Evolutionary conservation across 2,888 invertebrate species (phyloP).

Genomic region (Neoaliturus tenellus): DNA sequence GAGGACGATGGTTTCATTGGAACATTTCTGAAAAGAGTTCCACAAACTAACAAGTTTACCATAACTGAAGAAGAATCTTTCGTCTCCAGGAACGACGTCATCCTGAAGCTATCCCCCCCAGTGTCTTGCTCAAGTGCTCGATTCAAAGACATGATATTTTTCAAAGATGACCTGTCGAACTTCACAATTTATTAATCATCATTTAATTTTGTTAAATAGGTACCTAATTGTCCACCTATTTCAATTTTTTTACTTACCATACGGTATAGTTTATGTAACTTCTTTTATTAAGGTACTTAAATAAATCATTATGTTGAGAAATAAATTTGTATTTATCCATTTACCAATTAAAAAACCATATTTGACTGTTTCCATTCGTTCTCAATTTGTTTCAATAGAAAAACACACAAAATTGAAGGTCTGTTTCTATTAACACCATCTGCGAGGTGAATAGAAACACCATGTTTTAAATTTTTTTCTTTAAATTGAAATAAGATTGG

Average conservation of each 20-base stretch:
- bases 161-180: constrained; percentile 59
- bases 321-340: constrained; percentile 49
- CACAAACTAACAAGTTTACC: constrained; percentile 52
- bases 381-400: constrained; percentile 50
- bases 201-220: constrained; percentile 37
- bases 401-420: constrained; percentile 37
- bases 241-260: constrained; percentile 44
- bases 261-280: constrained; percentile 51
- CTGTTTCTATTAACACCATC: constrained; percentile 54
- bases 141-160: constrained; percentile 58
- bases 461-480: no score
- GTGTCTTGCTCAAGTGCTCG: constrained; percentile 54
- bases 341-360: constrained; percentile 37
- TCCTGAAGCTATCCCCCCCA: constrained; percentile 57
- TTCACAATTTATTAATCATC: constrained; percentile 55
- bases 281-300: constrained; percentile 40
- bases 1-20: constrained; percentile 54
- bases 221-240: constrained; percentile 35
- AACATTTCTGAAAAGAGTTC: constrained; percentile 51
- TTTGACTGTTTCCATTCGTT: constrained; percentile 47
- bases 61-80: constrained; percentile 52
- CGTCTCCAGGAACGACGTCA: constrained; percentile 40
- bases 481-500: no score
- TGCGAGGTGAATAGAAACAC: constrained; percentile 51
- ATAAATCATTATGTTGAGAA: constrained; percentile 54